These are phyloP conservation scores for Eupithecia subfuscata DNA, from an alignment of 2,888 invertebrate genomes.

Conservation along the genomic window DNA sequence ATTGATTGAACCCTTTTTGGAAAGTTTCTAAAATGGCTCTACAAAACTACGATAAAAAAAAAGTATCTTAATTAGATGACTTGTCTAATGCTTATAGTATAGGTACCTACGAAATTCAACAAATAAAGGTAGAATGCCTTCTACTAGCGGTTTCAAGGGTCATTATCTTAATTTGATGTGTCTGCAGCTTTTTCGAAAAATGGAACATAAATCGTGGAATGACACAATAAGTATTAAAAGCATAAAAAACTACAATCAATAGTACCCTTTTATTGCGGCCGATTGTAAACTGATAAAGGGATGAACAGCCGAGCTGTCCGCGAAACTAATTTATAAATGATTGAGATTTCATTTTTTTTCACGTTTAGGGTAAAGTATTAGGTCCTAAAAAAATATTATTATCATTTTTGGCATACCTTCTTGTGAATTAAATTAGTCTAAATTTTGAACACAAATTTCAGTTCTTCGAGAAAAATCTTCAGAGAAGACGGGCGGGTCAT, in stretches of 20 bases:
- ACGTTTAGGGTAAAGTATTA: constrained; percentile 43
- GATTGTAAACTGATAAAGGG: constrained; percentile 81
- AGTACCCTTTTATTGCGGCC: constrained; percentile 80
- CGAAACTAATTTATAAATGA: constrained; percentile 83
- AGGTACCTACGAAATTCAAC: neutral
- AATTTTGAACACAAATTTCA: neutral
- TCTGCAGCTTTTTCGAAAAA: constrained; percentile 56
- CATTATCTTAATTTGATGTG: constrained; percentile 62
- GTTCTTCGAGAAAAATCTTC: neutral
- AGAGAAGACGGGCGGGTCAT: neutral
- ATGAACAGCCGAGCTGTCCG: constrained; percentile 79
- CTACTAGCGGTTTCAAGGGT: constrained; percentile 65
- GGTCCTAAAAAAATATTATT: neutral
- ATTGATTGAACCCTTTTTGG: neutral
- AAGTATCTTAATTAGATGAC: neutral
- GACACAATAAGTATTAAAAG: constrained; percentile 68
- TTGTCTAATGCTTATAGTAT: neutral
- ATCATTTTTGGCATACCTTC: neutral
- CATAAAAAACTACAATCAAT: constrained; percentile 72
- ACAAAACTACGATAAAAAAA: neutral
- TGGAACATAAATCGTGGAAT: constrained; percentile 68
- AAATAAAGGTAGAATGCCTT: constrained; percentile 36
- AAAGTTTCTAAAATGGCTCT: neutral
- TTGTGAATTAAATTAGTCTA: neutral
- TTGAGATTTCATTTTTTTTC: constrained; percentile 78